These are phyloP conservation scores for Zaprionus kolodkinae DNA, from an alignment of 1,140 invertebrate genomes.

Conservation along the genomic window DNA sequence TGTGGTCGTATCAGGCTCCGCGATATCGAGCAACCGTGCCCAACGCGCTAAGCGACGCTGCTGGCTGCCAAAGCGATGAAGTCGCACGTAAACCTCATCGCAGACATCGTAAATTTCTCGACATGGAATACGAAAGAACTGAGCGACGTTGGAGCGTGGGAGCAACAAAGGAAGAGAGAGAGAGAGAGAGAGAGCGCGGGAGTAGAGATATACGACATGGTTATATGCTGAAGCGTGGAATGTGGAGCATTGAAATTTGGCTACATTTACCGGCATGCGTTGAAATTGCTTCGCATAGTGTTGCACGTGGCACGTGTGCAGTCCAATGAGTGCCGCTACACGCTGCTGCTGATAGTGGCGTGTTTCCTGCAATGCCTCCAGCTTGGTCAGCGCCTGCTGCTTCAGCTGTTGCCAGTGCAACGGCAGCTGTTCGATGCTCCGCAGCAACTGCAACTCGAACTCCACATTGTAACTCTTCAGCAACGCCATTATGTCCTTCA, in stretches of 20 bases:
- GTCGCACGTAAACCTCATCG: conserved; percentile 87
- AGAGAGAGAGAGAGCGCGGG: conserved; percentile 31
- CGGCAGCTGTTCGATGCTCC: conserved; percentile 90
- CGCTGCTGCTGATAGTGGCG: conserved; percentile 87
- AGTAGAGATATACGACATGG: conserved; percentile 37
- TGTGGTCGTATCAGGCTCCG: conserved; percentile 89
- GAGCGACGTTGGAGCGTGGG: background rate
- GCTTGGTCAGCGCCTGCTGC: conserved; percentile 91
- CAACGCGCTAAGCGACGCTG: conserved; percentile 87
- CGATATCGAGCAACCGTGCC: conserved; percentile 91
- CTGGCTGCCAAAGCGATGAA: conserved; percentile 87
- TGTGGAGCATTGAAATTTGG: background rate
- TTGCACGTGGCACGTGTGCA: conserved; percentile 90
- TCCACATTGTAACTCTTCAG: conserved; percentile 91
- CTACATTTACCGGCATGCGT: conserved; percentile 84
- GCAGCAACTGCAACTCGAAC: conserved; percentile 85
- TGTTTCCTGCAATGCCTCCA: conserved; percentile 93
- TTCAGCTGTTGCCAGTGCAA: conserved; percentile 95
- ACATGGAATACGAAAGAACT: conserved; percentile 88
- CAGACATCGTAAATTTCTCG: conserved; percentile 88
- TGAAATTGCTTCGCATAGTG: conserved; percentile 89
- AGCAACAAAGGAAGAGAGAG: background rate
- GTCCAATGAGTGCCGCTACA: conserved; percentile 89
- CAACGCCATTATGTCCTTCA: conserved; percentile 91
- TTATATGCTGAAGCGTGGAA: background rate